Conservation (phyloP, 2,888 invertebrate species). For the Augochlorella aurata region DNA sequence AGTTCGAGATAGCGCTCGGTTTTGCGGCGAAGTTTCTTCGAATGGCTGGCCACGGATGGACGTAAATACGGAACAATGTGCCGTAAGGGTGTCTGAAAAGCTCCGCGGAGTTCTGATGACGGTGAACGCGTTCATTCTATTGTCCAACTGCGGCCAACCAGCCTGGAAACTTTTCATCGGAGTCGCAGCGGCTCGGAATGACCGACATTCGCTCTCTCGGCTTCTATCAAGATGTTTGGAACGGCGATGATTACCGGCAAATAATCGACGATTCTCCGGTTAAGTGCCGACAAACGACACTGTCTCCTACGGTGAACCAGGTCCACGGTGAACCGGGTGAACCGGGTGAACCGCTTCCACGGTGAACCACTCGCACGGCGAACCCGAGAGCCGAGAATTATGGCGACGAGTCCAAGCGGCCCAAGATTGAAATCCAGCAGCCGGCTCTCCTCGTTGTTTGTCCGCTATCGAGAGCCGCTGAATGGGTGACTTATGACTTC, state of each 20-base stretch:
- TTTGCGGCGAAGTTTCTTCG: constrained; percentile 13
- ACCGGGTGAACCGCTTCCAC: neutral
- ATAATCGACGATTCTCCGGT: neutral
- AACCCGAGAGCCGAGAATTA: neutral
- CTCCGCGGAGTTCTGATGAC: constrained; percentile 29
- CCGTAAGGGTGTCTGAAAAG: constrained; percentile 7
- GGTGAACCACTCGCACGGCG: neutral
- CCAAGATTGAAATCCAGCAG: constrained; percentile 39
- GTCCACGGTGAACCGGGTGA: no score
- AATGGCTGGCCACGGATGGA: constrained; percentile 14
- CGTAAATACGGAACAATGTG: constrained; percentile 16
- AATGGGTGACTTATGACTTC: constrained; percentile 62
- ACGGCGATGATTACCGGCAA: neutral
- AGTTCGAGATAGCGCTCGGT: neutral
- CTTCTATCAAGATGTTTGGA: constrained; percentile 15
- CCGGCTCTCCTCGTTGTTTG: constrained; percentile 42
- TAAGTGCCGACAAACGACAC: neutral
- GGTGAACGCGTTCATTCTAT: constrained; percentile 19
- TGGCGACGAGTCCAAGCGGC: neutral
- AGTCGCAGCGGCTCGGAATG: constrained; percentile 10
- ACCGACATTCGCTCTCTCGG: constrained; percentile 17
- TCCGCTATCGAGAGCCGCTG: constrained; percentile 47
- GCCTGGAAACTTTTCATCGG: constrained; percentile 24
- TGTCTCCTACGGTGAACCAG: no score
- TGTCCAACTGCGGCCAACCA: constrained; percentile 1